Evolutionary conservation across 2,888 invertebrate genomes (phyloP).

Genomic region (Trissolcus brochymenae): DNA sequence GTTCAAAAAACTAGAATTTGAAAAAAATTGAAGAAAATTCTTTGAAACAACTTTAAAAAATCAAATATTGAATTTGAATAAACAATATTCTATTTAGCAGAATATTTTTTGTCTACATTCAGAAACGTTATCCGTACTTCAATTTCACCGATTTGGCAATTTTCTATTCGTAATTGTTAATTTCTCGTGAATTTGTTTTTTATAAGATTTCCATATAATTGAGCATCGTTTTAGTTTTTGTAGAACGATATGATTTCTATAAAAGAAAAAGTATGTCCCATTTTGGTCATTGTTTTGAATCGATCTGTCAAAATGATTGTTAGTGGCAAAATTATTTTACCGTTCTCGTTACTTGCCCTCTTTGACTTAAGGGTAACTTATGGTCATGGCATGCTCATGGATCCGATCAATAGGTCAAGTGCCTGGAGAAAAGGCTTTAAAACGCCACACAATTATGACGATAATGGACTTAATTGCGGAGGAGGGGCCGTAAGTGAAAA

Average conservation of each 20-base stretch:
- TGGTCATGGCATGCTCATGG: constrained; percentile 78
- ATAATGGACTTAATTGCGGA: constrained; percentile 70
- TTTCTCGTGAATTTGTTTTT: constrained; percentile 6
- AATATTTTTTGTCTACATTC: background rate
- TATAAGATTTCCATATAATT: constrained; percentile 12
- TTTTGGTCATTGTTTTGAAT: background rate
- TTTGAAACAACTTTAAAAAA: no score
- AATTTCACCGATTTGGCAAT: background rate
- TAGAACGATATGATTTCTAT: background rate
- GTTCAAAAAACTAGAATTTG: no score
- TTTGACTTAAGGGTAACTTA: constrained; percentile 22
- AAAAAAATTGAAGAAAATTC: no score
- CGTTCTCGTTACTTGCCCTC: constrained; percentile 7
- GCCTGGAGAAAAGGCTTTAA: constrained; percentile 77
- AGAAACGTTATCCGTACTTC: background rate
- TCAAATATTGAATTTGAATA: no score
- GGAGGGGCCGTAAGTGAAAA: constrained; percentile 24
- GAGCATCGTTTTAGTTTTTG: no score
- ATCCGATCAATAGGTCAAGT: constrained; percentile 78
- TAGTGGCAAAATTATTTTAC: constrained; percentile 11
- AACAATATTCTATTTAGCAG: no score
- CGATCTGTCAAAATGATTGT: constrained; percentile 23
- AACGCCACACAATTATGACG: constrained; percentile 77
- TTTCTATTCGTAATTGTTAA: no score
- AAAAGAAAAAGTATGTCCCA: background rate